phyloP scores from a whole-genome alignment of 2,888 invertebrate genomes.

The Hoplodrina blanda region DNA sequence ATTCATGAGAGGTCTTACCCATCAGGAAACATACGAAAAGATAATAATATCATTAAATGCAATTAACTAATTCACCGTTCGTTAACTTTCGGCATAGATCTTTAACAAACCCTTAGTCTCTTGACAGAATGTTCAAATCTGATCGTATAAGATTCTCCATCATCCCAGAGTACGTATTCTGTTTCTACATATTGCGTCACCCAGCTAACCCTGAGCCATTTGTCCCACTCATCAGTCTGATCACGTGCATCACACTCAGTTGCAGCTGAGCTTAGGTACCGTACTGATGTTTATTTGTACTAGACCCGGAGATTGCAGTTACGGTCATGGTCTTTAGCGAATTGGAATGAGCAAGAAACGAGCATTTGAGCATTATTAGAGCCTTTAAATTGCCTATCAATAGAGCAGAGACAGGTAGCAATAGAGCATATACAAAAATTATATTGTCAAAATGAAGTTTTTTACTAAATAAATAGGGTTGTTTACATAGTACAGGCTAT shows the following conservation, averaged over 20 bases:
- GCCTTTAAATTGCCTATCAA: neutral
- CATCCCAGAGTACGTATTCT: neutral
- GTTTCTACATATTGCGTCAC: slow-evolving; percentile 29
- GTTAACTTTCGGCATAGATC: no score
- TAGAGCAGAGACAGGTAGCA: no score
- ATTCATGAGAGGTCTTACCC: no score
- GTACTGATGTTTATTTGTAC: slow-evolving; percentile 39
- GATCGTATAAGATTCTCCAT: neutral
- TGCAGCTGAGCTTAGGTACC: slow-evolving; percentile 41
- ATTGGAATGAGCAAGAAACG: slow-evolving; percentile 8
- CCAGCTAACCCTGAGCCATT: slow-evolving; percentile 23
- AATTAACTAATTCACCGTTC: no score
- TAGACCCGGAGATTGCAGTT: slow-evolving; percentile 5
- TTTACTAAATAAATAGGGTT: no score
- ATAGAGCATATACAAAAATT: no score
- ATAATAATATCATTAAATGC: no score
- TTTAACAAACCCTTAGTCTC: neutral
- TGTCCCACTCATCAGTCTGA: slow-evolving; percentile 28
- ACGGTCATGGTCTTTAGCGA: slow-evolving; percentile 19
- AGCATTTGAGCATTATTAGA: neutral
- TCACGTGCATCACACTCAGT: slow-evolving; percentile 53
- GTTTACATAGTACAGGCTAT: no score
- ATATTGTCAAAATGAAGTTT: no score
- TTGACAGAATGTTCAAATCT: neutral
- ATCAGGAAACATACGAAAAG: no score